Conservation (phyloP, 2,888 invertebrate species). For the Andrena marginata region DNA sequence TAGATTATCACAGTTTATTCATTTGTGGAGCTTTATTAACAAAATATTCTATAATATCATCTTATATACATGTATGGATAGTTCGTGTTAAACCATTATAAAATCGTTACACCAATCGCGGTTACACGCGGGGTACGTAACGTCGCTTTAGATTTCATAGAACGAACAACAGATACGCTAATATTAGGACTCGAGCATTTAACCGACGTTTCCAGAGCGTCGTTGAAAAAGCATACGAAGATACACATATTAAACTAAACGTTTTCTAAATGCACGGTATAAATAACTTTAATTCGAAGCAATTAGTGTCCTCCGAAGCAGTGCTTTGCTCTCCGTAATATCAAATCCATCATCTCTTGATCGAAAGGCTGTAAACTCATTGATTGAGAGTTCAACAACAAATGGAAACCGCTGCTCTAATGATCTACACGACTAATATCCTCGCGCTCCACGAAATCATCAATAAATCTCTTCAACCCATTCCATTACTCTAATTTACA, state of each 20-base stretch:
- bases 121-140: slow-evolving; percentile 48
- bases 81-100: slow-evolving; percentile 61
- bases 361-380: background rate
- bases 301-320: background rate
- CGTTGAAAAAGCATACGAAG: background rate
- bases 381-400: background rate
- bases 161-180: slow-evolving; percentile 24
- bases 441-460: background rate
- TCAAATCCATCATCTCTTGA: background rate
- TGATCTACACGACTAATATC: background rate
- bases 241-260: background rate
- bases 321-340: background rate
- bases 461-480: slow-evolving; percentile 27
- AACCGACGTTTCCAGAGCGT: background rate
- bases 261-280: slow-evolving; percentile 5
- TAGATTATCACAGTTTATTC: slow-evolving; percentile 74
- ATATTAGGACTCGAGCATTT: background rate
- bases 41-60: slow-evolving; percentile 79
- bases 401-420: background rate
- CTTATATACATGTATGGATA: slow-evolving; percentile 74
- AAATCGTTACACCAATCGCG: slow-evolving; percentile 64
- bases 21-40: slow-evolving; percentile 76
- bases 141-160: slow-evolving; percentile 24
- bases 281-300: slow-evolving; percentile 5
- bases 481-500: background rate